Evolutionary conservation across 2,888 invertebrate species (phyloP).

Genomic region (Fragum fragum): DNA sequence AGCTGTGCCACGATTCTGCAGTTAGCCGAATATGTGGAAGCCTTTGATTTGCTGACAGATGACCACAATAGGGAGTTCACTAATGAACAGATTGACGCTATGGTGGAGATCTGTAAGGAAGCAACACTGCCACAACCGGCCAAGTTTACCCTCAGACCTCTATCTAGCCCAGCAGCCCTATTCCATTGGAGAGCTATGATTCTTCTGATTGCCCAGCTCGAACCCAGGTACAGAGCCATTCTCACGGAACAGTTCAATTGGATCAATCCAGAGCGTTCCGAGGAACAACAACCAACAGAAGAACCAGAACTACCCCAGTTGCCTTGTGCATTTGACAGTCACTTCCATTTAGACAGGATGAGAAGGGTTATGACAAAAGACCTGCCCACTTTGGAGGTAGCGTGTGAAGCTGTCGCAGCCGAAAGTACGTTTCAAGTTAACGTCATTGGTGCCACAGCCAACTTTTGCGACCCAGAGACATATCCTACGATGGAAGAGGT

Average conservation of each 20-base stretch:
- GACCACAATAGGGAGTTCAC: slow-evolving; percentile 4
- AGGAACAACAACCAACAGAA: background rate
- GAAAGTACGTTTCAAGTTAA: too few relatives aligned
- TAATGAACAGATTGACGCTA: background rate
- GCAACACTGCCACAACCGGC: background rate
- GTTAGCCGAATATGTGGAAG: background rate
- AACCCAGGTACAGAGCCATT: background rate
- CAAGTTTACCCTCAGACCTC: background rate
- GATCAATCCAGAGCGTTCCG: background rate
- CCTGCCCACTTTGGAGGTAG: background rate
- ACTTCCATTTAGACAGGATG: slow-evolving; percentile 9
- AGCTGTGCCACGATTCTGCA: background rate
- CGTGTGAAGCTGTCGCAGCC: background rate
- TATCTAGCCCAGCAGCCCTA: slow-evolving; percentile 8
- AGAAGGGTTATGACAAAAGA: background rate
- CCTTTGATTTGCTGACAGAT: background rate
- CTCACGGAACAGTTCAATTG: background rate
- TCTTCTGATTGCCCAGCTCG: slow-evolving; percentile 7
- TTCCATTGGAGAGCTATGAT: too few relatives aligned
- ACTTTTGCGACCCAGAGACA: background rate
- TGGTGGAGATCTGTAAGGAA: slow-evolving; percentile 3
- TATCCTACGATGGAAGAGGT: too few relatives aligned
- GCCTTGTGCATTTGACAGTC: slow-evolving; percentile 9
- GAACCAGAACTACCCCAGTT: background rate
- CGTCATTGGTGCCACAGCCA: background rate